Conservation (phyloP, 2,888 invertebrate genomes). For the Serrognathus titanus region DNA sequence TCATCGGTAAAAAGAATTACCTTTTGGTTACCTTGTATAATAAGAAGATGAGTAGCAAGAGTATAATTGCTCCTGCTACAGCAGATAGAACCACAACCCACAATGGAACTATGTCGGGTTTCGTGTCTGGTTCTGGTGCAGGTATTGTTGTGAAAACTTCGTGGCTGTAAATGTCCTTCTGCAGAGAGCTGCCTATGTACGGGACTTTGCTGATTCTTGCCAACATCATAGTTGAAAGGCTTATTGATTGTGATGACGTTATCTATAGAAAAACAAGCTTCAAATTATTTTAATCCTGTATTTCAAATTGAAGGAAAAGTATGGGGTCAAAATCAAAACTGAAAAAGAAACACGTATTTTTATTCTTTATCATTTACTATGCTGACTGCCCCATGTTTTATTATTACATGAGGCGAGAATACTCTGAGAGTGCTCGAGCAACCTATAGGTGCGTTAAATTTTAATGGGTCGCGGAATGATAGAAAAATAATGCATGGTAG, state of each 20-base stretch:
- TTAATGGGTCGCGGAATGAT: too few relatives aligned
- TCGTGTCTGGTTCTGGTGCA: slow-evolving; percentile 60
- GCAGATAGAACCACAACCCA: slow-evolving; percentile 87
- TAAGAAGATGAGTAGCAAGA: slow-evolving; percentile 72
- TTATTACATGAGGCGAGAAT: too few relatives aligned
- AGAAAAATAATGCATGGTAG: too few relatives aligned
- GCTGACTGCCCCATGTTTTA: too few relatives aligned
- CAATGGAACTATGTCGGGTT: slow-evolving; percentile 71
- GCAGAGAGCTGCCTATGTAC: slow-evolving; percentile 64
- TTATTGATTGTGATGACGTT: slow-evolving; percentile 55
- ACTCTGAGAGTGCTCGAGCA: too few relatives aligned
- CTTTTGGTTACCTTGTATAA: slow-evolving; percentile 70
- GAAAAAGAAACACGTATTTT: too few relatives aligned
- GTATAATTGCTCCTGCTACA: slow-evolving; percentile 73
- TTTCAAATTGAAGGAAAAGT: too few relatives aligned
- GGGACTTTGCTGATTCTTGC: slow-evolving; percentile 72
- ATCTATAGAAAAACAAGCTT: slow-evolving; percentile 40
- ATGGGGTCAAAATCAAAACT: too few relatives aligned
- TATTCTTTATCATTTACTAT: too few relatives aligned
- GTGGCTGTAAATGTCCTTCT: slow-evolving; percentile 56
- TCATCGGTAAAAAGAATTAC: background rate
- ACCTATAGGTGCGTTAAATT: too few relatives aligned
- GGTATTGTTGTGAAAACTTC: slow-evolving; percentile 73
- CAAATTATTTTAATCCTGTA: too few relatives aligned
- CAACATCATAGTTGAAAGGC: slow-evolving; percentile 72